Evolutionary conservation across 2,888 invertebrate species (phyloP), one percentile per base, ranked within the genome.

Genomic region (Xanthia togata): DNA sequence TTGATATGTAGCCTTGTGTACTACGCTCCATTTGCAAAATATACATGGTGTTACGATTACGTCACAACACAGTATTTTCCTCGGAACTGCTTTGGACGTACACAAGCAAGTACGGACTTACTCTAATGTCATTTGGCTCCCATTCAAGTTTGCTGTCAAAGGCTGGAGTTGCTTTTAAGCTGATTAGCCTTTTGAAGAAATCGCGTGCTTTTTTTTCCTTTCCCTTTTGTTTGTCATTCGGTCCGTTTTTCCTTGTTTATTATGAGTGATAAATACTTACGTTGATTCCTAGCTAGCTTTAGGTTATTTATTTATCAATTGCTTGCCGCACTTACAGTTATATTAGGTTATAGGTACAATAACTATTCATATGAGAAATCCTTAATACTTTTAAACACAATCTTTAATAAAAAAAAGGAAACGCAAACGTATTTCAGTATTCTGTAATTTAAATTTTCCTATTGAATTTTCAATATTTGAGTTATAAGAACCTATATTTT

Each of bases 181-280:
- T 92, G 92, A 93, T 93, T 92, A 93, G 90, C 90, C 88, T 89
- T 91, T 92, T 90, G 83, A 88, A 84, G 81, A 84, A 69, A 44
- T 55, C 53, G 73, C 64, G 63, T 77, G 71, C 82, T 76, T 85
- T 83, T 77, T 73, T 79, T 82, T 70, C 65, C 69, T 86, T 65
- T 60, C 65, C 64, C 69, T 86, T 84, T 81, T 62, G 78, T 79
- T 55, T 70, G 8, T 26, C 11, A 38, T 31, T 41, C 5, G 5
- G 41, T 20, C 11, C 14, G 14, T n/a, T 6, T 59, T 59, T 59
- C 20, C 17, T 20, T 38, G 26, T 69, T 53, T 11, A 35, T 50
- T 68, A 31, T 31, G 31, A 31, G 31, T 31, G 2, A 31, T 31
- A 2, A 31, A 31, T 31, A 31, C 31, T 41, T 9, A 44, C 14